Evolutionary conservation across 2,113 vertebrate genomes (phyloP), one percentile per base, ranked within the genome.

Genomic region (Plecturocebus donacophilus): DNA sequence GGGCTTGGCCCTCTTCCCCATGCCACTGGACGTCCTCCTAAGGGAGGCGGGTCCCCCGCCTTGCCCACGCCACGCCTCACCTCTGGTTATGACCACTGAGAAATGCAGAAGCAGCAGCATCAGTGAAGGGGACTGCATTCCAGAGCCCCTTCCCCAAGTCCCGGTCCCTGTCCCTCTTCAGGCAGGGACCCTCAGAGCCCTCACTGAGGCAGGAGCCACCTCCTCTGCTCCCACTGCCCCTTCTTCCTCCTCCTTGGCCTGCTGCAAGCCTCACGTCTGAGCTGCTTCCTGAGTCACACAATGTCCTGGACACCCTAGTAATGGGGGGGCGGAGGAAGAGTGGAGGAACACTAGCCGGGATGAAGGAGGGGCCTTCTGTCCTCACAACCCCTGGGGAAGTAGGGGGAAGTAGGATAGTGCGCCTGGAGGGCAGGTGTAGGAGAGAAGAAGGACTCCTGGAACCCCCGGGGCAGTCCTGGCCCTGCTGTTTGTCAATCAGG

Each of bases 291-390:
- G 98, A 98, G 96, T 94, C 98, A 97, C 95, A 98, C 96, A 97
- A 97, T 98, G 97, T 98, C 97, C 97, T 97, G 97, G 96, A 98
- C 97, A 97, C 98, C 97, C 97, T 96, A 87, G 95, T 94, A 96
- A 84, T 97, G 94, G 89, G 79, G 85, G 85, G 38, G 79, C 70
- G 85, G 96, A 61, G 47, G 45, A n/a, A 84, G 45, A 20, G 91
- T 76, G 90, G 82, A 97, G 96, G 68, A 70, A 58, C 85, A 66
- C 70, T 17, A 95, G 83, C 75, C 77, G 94, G 96, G 94, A 71
- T 40, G 92, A 96, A 81, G 97, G 97, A 96, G 98, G 97, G 97
- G 96, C 97, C 91, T 96, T 93, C 83, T 91, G 68, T 85, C 85
- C 77, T 66, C 92, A 83, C 80, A 94, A 21, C 58, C 86, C 71